Base-by-base conservation (phyloP, 2,888 invertebrate genomes). In the Mythimna albipuncta region DNA sequence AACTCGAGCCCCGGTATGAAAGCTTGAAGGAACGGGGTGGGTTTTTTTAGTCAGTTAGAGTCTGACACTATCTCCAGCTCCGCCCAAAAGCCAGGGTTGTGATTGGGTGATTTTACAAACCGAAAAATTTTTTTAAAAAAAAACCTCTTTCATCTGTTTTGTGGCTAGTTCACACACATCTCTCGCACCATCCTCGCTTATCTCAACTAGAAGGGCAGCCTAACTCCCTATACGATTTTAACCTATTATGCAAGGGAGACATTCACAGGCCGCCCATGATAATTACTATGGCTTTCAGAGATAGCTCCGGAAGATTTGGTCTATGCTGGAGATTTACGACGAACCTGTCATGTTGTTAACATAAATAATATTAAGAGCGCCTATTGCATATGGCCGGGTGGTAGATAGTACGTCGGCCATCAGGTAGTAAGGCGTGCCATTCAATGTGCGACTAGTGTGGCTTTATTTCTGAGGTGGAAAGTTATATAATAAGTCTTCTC, bases 301-400 rank as follows among this genome's bases (percentile, higher is more conserved):
- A 55, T n/a, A 19, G 11, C 35, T 44, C 62, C 21, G 47, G 64
- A 72, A 72, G 72, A 65, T 79, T 62, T 11, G 32, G 57, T 7
- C n/a, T 13, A 11, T 57, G 32, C n/a, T 21, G n/a, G 41, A 57
- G 81, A 77, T 81, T 69, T 75, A 77, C 52, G 64, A 32, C 5
- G 10, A 19, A 44, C 10, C 64, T 67, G 64, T 26, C 65, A n/a
- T 26, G 52, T 72, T 57, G 76, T 73, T 58, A 71, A 21, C 78
- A 69, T 76, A 81, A 83, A 83, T 83, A 81, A 85, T 83, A 74
- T 73, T 75, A 76, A 69, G 72, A 71, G 54, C 64, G 67, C 52
- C 52, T 66, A 65, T 72, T 64, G 79, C 74, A 73, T 66, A 63
- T 50, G 64, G 62, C n/a, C 35, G 62, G 64, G 54, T 10, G 71